These are phyloP conservation scores for Vireo griseus DNA, from an alignment of 2,797 vertebrate genomes.

Conservation along the genomic window DNA sequence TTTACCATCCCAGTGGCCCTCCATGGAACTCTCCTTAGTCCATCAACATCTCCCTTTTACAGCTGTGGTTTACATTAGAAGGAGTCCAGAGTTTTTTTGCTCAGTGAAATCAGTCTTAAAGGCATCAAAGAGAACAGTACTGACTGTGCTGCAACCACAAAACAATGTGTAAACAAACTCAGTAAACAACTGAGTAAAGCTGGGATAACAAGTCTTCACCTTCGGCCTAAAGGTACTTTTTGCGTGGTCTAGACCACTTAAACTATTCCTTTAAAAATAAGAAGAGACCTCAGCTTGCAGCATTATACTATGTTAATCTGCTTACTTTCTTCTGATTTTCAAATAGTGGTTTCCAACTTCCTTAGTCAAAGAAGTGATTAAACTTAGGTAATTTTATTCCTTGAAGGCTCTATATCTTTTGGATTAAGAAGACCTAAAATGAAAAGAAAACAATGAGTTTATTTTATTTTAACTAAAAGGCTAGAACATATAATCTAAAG, in stretches of 20 bases:
- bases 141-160: background rate
- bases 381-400: background rate
- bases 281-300: background rate
- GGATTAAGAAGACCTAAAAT: background rate
- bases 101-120: background rate
- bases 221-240: background rate
- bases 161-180: too few species aligned
- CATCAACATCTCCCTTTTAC: background rate
- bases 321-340: background rate
- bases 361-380: background rate
- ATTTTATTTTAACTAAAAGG: background rate
- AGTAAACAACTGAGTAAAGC: background rate
- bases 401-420: background rate
- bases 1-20: background rate
- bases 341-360: background rate
- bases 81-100: background rate
- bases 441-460: background rate
- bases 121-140: background rate
- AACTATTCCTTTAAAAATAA: background rate
- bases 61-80: background rate
- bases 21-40: background rate
- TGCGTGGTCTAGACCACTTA: background rate
- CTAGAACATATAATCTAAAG: background rate
- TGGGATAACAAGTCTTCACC: background rate
- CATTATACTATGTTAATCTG: background rate